A percentile compares a stretch with the other conserved stretches of the same genome.
These are phyloP conservation scores for Heliconius himera DNA, from an alignment of 1,140 invertebrate species.

Conservation along the genomic window DNA sequence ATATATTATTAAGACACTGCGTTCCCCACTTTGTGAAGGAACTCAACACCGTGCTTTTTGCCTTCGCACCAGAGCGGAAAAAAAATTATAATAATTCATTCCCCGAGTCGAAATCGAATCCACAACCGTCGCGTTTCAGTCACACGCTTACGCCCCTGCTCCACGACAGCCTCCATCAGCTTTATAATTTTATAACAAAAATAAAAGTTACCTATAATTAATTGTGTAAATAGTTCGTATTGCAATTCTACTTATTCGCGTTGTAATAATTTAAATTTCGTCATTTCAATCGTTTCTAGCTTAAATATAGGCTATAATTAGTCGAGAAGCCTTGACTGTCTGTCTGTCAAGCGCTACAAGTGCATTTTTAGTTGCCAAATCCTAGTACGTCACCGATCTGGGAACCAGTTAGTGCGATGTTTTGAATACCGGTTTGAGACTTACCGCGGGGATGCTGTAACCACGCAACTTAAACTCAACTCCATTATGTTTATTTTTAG, in stretches of 20 bases:
- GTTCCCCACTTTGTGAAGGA: no score
- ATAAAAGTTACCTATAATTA: background rate
- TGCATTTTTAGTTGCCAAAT: constrained; percentile 20
- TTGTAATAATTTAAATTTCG: constrained; percentile 23
- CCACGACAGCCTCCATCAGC: background rate
- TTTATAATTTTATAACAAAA: constrained; percentile 1
- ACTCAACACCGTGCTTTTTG: no score
- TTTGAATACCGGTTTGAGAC: constrained; percentile 5
- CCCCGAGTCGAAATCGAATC: no score
- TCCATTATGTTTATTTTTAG: constrained; percentile 1
- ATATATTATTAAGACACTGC: no score
- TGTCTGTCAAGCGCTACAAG: constrained; percentile 15
- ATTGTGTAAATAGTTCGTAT: constrained; percentile 17
- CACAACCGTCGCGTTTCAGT: no score
- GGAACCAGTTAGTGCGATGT: constrained; percentile 10
- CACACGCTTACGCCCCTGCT: no score
- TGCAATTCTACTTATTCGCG: constrained; percentile 2
- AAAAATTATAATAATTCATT: no score
- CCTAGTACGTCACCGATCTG: constrained; percentile 20
- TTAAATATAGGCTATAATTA: constrained; percentile 22
- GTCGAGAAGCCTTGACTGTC: constrained; percentile 18
- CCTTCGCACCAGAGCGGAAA: no score
- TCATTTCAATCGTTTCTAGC: constrained; percentile 24
- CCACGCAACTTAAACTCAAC: background rate
- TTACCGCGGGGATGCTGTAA: background rate